Evolutionary conservation across 2,797 vertebrate genomes (phyloP), one percentile per base, ranked within the genome.

Genomic region (Oreonectes daqikongensis): DNA sequence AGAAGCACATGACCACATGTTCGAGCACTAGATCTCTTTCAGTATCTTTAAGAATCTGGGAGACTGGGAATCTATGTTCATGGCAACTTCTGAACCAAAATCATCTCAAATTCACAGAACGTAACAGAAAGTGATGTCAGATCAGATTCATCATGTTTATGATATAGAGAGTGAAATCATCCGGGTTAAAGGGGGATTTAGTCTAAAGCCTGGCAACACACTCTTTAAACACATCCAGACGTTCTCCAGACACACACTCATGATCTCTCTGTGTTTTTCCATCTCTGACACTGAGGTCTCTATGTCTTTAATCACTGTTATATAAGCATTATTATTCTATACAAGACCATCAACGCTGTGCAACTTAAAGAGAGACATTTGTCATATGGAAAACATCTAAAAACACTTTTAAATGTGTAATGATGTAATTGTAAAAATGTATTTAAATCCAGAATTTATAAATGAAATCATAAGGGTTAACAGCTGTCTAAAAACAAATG

Each of bases 221-320:
- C 26, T 32, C 14, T 14, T 15, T 61, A 48, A 61, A 61, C n/a
- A 15, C 70, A 61, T 72, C 70, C 57, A 72, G 55, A 72, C 8
- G 18, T 6, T 32, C 32, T 69, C 46, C 9, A 9, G 32, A 11
- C 42, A 30, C 35, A 35, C 35, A 12, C 9, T 32, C 30, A 38
- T n/a, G n/a, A 14, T 50, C 24, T 11, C 11, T 38, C 28, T 10
- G 14, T 35, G 15, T 14, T n/a, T n/a, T n/a, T 35, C 10, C 32
- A 24, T 4, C 57, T 32, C 28, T 28, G 18, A 3, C 9, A 14
- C 9, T 5, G 44, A 64, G n/a, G 5, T 48, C n/a, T 35, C n/a
- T 53, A 22, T n/a, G 6, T 11, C 35, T 57, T 42, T 15, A 40
- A 18, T 55, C 22, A n/a, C 28, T 57, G 28, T 7, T n/a, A 12